phyloP scores from a whole-genome alignment of 2,888 invertebrate genomes.

The Sycophila texana region DNA sequence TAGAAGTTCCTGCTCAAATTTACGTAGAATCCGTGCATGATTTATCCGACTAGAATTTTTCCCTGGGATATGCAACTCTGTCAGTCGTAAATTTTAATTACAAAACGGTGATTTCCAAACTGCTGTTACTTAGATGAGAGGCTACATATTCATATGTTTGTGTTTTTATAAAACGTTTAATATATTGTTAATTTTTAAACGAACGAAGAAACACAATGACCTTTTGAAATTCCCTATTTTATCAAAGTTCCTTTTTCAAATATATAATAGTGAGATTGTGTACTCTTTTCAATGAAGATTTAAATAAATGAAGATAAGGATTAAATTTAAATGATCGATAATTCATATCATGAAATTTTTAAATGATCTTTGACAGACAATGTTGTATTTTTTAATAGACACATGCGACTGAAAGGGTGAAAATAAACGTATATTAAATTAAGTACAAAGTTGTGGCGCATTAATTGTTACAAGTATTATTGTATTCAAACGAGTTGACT shows the following conservation, averaged over 20 bases:
- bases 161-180: neutral
- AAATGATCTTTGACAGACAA: neutral
- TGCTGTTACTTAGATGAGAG: conserved; percentile 1
- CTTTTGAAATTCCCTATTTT: neutral
- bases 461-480: conserved; percentile 40
- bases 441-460: conserved; percentile 42
- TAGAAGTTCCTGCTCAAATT: conserved; percentile 22
- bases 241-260: neutral
- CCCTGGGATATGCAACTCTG: conserved; percentile 12
- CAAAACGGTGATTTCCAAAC: neutral
- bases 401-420: conserved; percentile 12
- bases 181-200: neutral
- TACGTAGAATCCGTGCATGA: conserved; percentile 45
- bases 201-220: neutral
- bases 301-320: neutral
- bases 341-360: neutral
- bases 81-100: conserved; percentile 7
- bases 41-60: conserved; percentile 25
- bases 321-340: too few species aligned
- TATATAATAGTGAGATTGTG: neutral
- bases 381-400: neutral
- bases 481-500: conserved; percentile 32
- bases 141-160: neutral
- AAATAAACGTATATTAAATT: conserved; percentile 14
- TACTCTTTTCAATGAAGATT: neutral